These are phyloP conservation scores for Sula dactylatra DNA, from an alignment of 2,113 vertebrate species.

Conservation along the genomic window DNA sequence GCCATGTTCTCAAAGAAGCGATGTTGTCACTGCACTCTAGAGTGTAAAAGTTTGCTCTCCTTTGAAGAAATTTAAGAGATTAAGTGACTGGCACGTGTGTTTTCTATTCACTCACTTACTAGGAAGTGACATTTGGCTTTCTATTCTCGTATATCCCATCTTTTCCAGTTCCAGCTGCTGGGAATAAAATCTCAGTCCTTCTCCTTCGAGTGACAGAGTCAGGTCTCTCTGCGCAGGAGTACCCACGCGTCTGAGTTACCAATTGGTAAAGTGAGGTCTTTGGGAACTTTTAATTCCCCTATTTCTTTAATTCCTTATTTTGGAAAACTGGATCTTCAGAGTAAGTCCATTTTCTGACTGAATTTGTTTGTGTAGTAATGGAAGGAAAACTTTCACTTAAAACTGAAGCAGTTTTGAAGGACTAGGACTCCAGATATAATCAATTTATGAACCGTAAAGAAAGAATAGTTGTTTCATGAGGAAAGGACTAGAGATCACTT, in stretches of 20 bases:
- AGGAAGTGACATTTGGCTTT: neutral
- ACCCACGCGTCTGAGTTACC: neutral
- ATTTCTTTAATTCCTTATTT: neutral
- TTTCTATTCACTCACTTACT: rapidly evolving
- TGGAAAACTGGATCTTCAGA: neutral
- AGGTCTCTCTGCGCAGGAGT: neutral
- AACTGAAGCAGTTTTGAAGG: neutral
- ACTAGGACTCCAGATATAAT: neutral
- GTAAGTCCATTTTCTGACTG: neutral
- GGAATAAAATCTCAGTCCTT: neutral
- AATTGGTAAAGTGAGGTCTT: neutral
- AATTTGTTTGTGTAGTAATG: neutral
- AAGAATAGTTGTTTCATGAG: neutral
- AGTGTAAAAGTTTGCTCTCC: neutral
- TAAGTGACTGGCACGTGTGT: neutral
- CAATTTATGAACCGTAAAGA: neutral
- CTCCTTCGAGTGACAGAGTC: neutral
- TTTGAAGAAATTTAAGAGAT: neutral
- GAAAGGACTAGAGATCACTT: neutral
- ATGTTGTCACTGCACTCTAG: neutral
- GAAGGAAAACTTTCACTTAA: neutral
- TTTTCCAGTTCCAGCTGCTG: neutral
- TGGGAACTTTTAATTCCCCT: neutral
- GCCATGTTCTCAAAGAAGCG: neutral
- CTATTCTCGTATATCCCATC: neutral